Conservation (phyloP, 1,140 invertebrate genomes). For the Hylaeus volcanicus region DNA sequence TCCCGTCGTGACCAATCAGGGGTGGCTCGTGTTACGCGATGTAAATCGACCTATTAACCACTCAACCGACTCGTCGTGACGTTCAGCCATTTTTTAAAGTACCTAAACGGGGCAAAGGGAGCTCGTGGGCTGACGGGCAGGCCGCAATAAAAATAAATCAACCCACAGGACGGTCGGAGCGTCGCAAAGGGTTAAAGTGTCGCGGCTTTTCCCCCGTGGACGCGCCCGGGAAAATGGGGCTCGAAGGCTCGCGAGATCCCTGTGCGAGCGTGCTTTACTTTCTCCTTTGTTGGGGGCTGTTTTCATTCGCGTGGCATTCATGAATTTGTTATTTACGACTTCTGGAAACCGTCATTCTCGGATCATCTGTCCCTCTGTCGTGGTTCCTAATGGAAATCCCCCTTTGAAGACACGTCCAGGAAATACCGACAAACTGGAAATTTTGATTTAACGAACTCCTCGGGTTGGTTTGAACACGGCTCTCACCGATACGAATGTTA, state of each 20-base stretch:
- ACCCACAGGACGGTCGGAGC: background rate
- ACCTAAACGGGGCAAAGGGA: conserved; percentile 29
- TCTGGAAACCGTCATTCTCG: background rate
- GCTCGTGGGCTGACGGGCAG: conserved; percentile 5
- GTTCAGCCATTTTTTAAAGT: conserved; percentile 24
- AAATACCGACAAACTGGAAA: conserved; percentile 3
- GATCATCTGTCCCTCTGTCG: background rate
- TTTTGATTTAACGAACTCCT: conserved; percentile 17
- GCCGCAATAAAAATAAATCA: conserved; percentile 51
- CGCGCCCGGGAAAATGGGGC: background rate
- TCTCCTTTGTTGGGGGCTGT: too few relatives aligned
- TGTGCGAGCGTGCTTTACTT: conserved; percentile 15
- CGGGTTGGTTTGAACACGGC: too few relatives aligned
- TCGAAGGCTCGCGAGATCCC: background rate
- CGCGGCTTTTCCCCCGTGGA: background rate
- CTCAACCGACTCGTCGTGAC: conserved; percentile 21
- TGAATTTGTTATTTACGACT: conserved; percentile 30
- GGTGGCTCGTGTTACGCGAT: conserved; percentile 29
- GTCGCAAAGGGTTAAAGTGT: conserved; percentile 33
- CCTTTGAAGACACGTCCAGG: conserved; percentile 12
- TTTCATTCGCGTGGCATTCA: background rate
- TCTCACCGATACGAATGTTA: background rate
- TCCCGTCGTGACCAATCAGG: conserved; percentile 11
- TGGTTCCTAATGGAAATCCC: background rate
- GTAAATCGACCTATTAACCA: conserved; percentile 41